Conservation (phyloP, 2,113 vertebrate genomes). For the Glareola pratincola region DNA sequence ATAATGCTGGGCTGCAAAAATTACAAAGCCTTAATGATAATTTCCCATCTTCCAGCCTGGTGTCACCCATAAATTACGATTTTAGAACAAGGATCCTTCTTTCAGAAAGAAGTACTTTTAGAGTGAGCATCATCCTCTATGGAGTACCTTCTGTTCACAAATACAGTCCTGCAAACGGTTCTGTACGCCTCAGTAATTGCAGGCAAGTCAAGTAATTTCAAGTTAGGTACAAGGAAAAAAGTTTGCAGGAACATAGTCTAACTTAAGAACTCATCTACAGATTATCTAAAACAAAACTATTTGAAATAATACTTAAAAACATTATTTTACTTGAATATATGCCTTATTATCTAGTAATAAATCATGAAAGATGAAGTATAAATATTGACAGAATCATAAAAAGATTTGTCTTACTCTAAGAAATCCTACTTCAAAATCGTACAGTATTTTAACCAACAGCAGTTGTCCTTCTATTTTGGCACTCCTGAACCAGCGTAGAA, state of each 20-base stretch:
- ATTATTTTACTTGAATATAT: constrained; percentile 62
- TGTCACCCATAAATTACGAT: background rate
- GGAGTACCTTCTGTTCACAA: background rate
- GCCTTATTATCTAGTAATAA: constrained; percentile 62
- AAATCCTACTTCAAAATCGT: constrained; percentile 58
- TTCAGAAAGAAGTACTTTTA: constrained; percentile 38
- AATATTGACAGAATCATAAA: constrained; percentile 68
- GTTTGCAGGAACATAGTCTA: background rate
- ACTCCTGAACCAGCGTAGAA: constrained; percentile 50
- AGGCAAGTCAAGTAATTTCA: background rate
- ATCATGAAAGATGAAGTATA: constrained; percentile 65
- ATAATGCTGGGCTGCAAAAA: constrained; percentile 44
- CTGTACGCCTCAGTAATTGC: background rate
- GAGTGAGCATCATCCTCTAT: background rate
- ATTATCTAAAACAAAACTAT: background rate
- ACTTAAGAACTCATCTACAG: constrained; percentile 15
- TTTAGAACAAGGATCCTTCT: background rate
- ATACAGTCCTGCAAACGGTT: background rate
- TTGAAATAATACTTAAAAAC: constrained; percentile 45
- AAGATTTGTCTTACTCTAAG: constrained; percentile 64
- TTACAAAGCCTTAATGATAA: constrained; percentile 37
- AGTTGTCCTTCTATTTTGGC: constrained; percentile 52
- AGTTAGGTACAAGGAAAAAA: background rate
- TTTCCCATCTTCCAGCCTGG: background rate
- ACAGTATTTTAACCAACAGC: constrained; percentile 27